Base-by-base conservation (phyloP, 2,797 vertebrate genomes). In the Liasis olivaceus region DNA sequence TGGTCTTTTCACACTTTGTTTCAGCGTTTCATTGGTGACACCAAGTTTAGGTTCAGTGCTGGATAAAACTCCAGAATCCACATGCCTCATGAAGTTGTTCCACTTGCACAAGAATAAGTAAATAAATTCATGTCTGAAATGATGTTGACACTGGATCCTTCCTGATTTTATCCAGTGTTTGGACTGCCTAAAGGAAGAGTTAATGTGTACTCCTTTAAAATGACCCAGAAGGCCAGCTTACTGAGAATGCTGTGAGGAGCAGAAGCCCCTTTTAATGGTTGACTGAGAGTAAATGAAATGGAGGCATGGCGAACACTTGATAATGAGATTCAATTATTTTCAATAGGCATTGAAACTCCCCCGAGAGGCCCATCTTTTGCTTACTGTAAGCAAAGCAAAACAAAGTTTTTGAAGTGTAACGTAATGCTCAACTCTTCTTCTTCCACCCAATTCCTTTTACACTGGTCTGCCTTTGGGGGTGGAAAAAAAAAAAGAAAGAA, bases 301-400 rank as follows among this genome's bases (percentile, higher is more conserved):
- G 1, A 91, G 96, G 95, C 89, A 63, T 13, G 93, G 93, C 93
- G 87, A 69, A 92, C 91, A 0, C 90, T 96, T 95, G 89, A 86
- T 96, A 97, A 95, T 95, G 94, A 96, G 92, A 96, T 97, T 97
- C 96, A 97, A 15, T 97, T 98, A 96, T 96, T 97, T 96, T 88
- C 93, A 94, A 86, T n/a, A 96, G 93, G 92, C 69, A 85, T 91
- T 91, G 89, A 95, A 96, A 4, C 60, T 51, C 89, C 91, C 47
- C 8, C n/a, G 81, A 92, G 86, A 94, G n/a, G 86, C 81, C 60
- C 9, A 0, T 59, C 56, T 96, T 96, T 94, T 94, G 62, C 84
- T 94, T 96, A 96, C 89, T 94, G 42, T 94, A 96, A 96, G 95
- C 93, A 97, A 96, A 97, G 94, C 60, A 93, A 97, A 96, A 96